phyloP scores from a whole-genome alignment of 92 coral and sea anemone genomes.

The Isaurus tuberculatus region DNA sequence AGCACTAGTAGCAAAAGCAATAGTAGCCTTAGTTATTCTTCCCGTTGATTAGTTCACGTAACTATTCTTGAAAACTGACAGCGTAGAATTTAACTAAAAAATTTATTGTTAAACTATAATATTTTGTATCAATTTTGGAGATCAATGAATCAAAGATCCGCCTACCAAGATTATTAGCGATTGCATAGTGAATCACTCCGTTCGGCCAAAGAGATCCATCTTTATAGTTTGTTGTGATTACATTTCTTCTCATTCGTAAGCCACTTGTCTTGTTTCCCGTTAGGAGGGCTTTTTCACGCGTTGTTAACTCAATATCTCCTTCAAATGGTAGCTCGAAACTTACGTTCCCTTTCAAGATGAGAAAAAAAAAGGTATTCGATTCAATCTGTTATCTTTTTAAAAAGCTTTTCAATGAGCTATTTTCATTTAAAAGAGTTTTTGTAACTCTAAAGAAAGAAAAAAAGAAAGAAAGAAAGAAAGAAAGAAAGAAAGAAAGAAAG shows the following conservation, averaged over 20 bases:
- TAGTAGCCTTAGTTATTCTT: too few relatives aligned
- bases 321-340: neutral
- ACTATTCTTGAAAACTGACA: too few relatives aligned
- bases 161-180: neutral
- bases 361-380: neutral
- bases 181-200: neutral
- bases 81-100: too few relatives aligned
- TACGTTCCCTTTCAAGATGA: neutral
- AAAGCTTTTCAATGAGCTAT: too few relatives aligned
- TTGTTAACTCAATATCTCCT: neutral
- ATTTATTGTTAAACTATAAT: too few relatives aligned
- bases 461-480: neutral
- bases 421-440: too few relatives aligned
- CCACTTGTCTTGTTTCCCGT: neutral
- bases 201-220: slow-evolving; percentile 1
- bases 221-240: neutral
- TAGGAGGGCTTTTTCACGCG: neutral
- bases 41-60: too few relatives aligned
- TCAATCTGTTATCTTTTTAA: too few relatives aligned
- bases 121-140: too few relatives aligned
- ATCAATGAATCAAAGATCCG: too few relatives aligned
- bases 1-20: too few relatives aligned
- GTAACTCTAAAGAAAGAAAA: too few relatives aligned
- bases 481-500: neutral
- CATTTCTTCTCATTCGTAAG: neutral